Conservation (phyloP, 2,888 invertebrate species). For the Lymantria dispar region DNA sequence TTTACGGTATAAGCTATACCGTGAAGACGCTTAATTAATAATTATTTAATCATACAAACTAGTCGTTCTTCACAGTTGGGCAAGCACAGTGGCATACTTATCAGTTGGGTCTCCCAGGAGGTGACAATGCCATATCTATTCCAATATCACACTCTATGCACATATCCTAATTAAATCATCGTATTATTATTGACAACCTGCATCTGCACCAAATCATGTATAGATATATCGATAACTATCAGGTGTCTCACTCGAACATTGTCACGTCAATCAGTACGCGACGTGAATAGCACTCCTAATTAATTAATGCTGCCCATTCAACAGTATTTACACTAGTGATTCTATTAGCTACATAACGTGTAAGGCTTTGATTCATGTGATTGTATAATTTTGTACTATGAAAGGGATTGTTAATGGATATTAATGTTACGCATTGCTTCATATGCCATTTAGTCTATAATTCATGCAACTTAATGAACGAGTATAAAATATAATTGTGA, state of each 20-base stretch:
- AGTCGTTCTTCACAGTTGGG: no score
- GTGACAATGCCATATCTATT: no score
- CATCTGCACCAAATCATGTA: neutral
- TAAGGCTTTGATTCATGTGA: slow-evolving; percentile 1
- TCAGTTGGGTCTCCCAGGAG: no score
- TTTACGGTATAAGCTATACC: no score
- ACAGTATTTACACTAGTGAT: slow-evolving; percentile 28
- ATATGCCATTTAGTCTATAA: no score
- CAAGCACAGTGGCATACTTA: no score
- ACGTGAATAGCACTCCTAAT: slow-evolving; percentile 36
- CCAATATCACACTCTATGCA: no score
- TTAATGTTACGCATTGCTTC: neutral
- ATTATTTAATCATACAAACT: no score
- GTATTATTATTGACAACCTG: neutral
- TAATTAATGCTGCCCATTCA: slow-evolving; percentile 34
- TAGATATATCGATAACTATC: slow-evolving; percentile 25
- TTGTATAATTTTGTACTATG: slow-evolving; percentile 1
- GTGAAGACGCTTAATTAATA: no score
- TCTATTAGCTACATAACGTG: slow-evolving; percentile 15
- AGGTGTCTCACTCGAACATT: slow-evolving; percentile 30
- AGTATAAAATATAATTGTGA: no score
- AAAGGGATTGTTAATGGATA: neutral
- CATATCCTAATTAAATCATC: neutral
- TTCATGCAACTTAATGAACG: no score
- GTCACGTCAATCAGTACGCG: slow-evolving; percentile 32